A percentile compares a stretch with the other conserved stretches of the same genome.
These are phyloP conservation scores for Sebastes minor DNA, from an alignment of 2,797 vertebrate genomes.

Conservation along the genomic window DNA sequence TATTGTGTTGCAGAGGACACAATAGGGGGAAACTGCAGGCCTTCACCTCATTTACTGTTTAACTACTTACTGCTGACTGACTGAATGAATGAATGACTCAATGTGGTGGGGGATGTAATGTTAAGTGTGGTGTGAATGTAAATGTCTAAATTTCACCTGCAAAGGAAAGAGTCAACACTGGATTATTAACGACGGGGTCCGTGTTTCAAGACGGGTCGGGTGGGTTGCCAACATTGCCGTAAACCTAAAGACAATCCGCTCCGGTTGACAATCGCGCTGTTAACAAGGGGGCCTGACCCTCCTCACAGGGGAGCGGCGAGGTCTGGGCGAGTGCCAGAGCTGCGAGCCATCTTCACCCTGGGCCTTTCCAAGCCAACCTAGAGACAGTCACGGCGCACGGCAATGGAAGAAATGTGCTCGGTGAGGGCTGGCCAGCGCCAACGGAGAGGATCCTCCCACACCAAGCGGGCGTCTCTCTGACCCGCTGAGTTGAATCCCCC, in stretches of 20 bases:
- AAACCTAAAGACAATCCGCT: neutral
- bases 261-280: no score
- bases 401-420: no score
- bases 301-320: neutral
- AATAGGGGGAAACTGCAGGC: neutral
- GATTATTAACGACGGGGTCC: neutral
- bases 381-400: no score
- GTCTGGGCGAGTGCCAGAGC: neutral
- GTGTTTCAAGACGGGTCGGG: neutral
- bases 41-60: slow-evolving; percentile 10
- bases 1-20: slow-evolving; percentile 23
- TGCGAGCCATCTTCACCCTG: neutral
- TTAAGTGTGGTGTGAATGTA: neutral
- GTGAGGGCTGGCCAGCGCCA: no score
- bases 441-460: neutral
- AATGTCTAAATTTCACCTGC: neutral
- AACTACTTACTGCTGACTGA: neutral
- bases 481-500: neutral
- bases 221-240: neutral
- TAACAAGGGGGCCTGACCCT: no score
- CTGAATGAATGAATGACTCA: slow-evolving; percentile 7
- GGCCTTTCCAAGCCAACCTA: neutral
- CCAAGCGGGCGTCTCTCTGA: neutral
- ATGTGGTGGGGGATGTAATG: neutral
- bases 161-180: neutral